Evolutionary conservation across 1,140 invertebrate species (phyloP).

Genomic region (Zaprionus taronus): DNA sequence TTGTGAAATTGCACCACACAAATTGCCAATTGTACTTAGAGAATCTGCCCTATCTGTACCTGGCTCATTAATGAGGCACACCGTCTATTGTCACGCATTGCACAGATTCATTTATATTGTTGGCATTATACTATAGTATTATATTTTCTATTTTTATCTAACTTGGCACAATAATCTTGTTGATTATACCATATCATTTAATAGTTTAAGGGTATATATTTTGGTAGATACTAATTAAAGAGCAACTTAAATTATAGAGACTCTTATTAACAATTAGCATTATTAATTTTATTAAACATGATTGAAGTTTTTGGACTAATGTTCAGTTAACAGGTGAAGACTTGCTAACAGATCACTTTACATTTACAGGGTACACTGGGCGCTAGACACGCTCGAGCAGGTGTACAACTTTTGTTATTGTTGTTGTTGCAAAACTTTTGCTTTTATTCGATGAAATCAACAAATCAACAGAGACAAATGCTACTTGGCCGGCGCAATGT

Average conservation of each 20-base stretch:
- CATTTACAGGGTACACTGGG: constrained; percentile 7
- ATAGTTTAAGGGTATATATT: background rate
- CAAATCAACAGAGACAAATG: constrained; percentile 19
- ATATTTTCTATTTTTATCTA: constrained; percentile 10
- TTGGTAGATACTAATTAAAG: background rate
- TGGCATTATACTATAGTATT: constrained; percentile 8
- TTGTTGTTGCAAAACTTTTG: constrained; percentile 25
- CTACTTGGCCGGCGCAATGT: constrained; percentile 36
- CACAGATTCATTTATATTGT: constrained; percentile 8
- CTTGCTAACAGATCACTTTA: background rate
- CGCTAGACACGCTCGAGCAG: background rate
- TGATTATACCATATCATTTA: constrained; percentile 16
- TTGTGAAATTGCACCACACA: constrained; percentile 10
- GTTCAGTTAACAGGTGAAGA: background rate
- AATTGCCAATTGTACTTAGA: constrained; percentile 15
- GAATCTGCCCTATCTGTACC: constrained; percentile 11
- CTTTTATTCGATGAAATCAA: constrained; percentile 31
- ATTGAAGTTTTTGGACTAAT: background rate
- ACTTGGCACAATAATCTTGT: constrained; percentile 15
- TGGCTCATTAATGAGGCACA: background rate
- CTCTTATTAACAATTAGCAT: background rate
- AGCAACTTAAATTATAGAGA: background rate
- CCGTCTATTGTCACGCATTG: constrained; percentile 21
- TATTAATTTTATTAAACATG: background rate
- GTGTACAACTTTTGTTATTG: background rate